phyloP scores from a whole-genome alignment of 2,888 invertebrate species.

The Aphidius colemani region DNA sequence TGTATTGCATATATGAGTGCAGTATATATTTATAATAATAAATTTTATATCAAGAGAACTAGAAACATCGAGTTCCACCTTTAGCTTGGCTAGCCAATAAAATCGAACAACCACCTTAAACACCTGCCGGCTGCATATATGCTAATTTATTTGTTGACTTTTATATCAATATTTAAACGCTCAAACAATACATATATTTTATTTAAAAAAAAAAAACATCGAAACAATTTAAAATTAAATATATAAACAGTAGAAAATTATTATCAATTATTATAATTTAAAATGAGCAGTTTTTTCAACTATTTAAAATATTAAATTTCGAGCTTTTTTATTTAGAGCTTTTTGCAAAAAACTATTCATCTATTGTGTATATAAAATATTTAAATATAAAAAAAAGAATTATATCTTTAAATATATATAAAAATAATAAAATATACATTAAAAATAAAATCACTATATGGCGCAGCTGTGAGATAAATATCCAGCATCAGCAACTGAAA shows the following conservation, averaged over 20 bases:
- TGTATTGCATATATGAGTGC: constrained; percentile 14
- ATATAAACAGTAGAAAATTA: background rate
- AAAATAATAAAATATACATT: no score
- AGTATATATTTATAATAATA: constrained; percentile 1
- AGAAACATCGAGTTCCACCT: background rate
- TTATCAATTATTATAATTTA: no score
- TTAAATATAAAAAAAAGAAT: background rate
- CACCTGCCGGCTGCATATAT: constrained; percentile 18
- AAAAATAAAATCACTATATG: no score
- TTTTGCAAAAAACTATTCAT: no score
- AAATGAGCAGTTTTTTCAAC: no score
- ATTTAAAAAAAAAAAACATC: background rate
- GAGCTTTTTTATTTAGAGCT: no score
- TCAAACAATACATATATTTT: background rate
- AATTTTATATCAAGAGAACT: background rate
- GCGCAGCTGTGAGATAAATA: no score
- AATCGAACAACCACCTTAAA: constrained; percentile 10
- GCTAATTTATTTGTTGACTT: background rate
- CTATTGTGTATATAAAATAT: no score
- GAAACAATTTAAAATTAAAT: background rate
- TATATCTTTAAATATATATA: no score
- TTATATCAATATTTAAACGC: constrained; percentile 2
- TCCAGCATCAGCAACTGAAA: constrained; percentile 1
- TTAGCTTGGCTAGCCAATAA: constrained; percentile 9
- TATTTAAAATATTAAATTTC: no score